Evolutionary conservation across 1,140 invertebrate species (phyloP), one percentile per base, ranked within the genome.

Genomic region (Mycetomoellerius zeteki): DNA sequence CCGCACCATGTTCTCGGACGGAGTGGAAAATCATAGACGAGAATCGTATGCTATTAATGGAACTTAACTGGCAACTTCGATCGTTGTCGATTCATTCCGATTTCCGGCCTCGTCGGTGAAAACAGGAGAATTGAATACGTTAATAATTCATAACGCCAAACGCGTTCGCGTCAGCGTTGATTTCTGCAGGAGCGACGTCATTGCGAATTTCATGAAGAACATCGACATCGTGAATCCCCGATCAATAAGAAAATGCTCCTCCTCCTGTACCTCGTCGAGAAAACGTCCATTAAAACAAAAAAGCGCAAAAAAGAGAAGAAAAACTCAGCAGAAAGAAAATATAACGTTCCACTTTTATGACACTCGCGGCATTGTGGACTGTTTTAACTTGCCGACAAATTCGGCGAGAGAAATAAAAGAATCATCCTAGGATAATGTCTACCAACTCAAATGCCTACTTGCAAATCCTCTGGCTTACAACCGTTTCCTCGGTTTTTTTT

Each of bases 331-430:
- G 27, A 21, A 50, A 33, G 52, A 10, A 75, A 84, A 75, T 75
- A 73, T n/a, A 19, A 50, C 37, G 80, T 50, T 75, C n/a, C 54
- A 60, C 69, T 84, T 84, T 84, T 75, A 84, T 30, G 69, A 60
- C 27, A 47, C 24, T 8, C 37, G 69, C 52, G 43, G 7, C 19
- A 84, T 37, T 72, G 80, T 3, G 24, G 65, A 33, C 24, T 21
- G 69, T 84, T 84, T 73, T 73, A 84, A 73, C 69, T 84, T 60
- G 69, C 80, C 69, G 56, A 82, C 76, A 71, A 56, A 84, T 75
- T 84, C 56, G 80, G 80, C 27, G 80, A 75, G 43, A 47, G 71
- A 24, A 73, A 84, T 62, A 27, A 73, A 84, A 84, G 19, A 24
- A 69, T 8, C 54, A 24, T 60, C n/a, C 27, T 21, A 54, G 54